Percentiles rank a stretch among this genome's conserved stretches.
phyloP scores from a whole-genome alignment of 2,888 invertebrate genomes.

The Limenitis camilla region DNA sequence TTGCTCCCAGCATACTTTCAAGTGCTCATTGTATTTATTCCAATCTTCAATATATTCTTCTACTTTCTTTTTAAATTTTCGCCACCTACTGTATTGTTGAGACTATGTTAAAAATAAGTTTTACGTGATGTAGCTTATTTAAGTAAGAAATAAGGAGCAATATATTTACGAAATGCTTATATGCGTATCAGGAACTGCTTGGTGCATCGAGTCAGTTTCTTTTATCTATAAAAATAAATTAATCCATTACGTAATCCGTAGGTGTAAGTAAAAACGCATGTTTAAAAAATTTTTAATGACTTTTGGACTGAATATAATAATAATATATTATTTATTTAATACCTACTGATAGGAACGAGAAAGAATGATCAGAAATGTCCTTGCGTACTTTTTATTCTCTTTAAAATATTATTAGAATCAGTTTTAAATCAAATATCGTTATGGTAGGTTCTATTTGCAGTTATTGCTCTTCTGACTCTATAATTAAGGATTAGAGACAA shows the following conservation, averaged over 20 bases:
- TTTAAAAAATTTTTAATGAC: not conserved
- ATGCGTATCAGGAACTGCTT: slow-evolving; percentile 19
- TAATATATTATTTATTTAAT: too few species aligned
- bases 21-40: slow-evolving; percentile 48
- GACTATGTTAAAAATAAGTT: too few species aligned
- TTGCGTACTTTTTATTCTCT: not conserved
- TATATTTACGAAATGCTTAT: slow-evolving; percentile 40
- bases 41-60: slow-evolving; percentile 48
- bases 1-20: slow-evolving; percentile 52
- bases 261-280: not conserved
- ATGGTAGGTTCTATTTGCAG: too few species aligned
- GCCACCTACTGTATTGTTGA: slow-evolving; percentile 45
- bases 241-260: not conserved
- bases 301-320: too few species aligned
- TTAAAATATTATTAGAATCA: too few species aligned
- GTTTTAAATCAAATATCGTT: too few species aligned
- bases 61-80: slow-evolving; percentile 46
- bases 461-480: too few species aligned
- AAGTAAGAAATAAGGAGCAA: too few species aligned
- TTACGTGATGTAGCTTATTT: too few species aligned
- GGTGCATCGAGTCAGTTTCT: slow-evolving; percentile 42
- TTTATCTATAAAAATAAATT: slow-evolving; percentile 39
- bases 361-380: not conserved
- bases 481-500: too few species aligned
- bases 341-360: too few species aligned